phyloP scores from a whole-genome alignment of 2,113 vertebrate genomes.

The Glaucidium brasilianum region DNA sequence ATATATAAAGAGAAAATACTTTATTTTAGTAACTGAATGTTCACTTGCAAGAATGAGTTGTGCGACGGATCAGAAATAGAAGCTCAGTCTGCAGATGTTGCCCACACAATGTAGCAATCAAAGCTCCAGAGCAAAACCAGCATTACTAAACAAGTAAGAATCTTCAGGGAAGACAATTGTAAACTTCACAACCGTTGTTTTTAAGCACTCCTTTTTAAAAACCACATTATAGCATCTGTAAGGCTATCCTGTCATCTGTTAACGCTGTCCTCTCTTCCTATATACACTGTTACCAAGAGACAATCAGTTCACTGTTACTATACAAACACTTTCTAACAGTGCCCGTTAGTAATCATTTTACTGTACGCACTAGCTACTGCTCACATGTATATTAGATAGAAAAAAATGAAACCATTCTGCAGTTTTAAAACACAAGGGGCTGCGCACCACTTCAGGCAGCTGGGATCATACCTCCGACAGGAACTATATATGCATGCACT shows the following conservation, averaged over 20 bases:
- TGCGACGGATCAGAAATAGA: neutral
- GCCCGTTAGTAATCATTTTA: neutral
- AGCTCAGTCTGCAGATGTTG: neutral
- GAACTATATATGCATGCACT: accelerated
- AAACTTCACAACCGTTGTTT: neutral
- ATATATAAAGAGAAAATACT: neutral
- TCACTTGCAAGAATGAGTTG: neutral
- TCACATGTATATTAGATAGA: neutral
- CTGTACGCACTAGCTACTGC: neutral
- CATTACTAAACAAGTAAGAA: neutral
- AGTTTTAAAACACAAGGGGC: neutral
- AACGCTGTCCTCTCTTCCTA: neutral
- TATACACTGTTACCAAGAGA: neutral
- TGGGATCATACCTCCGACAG: neutral
- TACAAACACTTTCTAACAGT: neutral
- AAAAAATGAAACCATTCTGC: neutral
- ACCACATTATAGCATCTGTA: neutral
- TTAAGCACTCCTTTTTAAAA: neutral
- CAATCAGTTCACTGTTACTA: neutral
- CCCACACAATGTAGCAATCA: neutral
- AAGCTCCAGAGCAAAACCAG: neutral
- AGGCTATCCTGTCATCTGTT: neutral
- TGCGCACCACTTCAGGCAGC: neutral
- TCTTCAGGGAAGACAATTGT: neutral
- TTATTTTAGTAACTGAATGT: neutral